Conservation (phyloP, 2,797 vertebrate species). For the Microctenopoma stevenorrisi region DNA sequence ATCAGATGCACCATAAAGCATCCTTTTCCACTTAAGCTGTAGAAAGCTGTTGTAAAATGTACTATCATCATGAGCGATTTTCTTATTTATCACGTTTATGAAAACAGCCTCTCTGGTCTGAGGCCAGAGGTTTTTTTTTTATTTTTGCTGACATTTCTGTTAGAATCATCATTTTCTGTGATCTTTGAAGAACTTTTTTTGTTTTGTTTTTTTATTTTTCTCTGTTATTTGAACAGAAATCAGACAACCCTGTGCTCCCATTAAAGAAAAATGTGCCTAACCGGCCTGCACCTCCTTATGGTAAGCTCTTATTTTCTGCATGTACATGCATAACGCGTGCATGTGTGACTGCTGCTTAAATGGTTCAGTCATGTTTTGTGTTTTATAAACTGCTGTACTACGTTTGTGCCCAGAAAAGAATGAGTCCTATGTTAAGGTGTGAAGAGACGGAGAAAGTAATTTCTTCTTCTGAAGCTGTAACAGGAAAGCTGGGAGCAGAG, state of each 20-base stretch:
- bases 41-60: slow-evolving; percentile 43
- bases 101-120: slow-evolving; percentile 28
- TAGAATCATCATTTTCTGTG: slow-evolving; percentile 38
- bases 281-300: slow-evolving; percentile 93
- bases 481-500: slow-evolving; percentile 62
- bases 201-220: slow-evolving; percentile 17
- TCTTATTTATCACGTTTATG: slow-evolving; percentile 44
- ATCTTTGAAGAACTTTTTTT: slow-evolving; percentile 19
- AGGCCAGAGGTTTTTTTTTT: slow-evolving; percentile 23
- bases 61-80: slow-evolving; percentile 43
- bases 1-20: slow-evolving; percentile 57
- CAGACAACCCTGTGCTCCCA: slow-evolving; percentile 88
- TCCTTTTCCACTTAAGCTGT: slow-evolving; percentile 50
- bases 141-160: slow-evolving; percentile 39
- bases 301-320: slow-evolving; percentile 79
- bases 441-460: slow-evolving; percentile 36
- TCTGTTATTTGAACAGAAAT: slow-evolving; percentile 82
- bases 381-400: slow-evolving; percentile 25
- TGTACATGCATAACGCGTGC: neutral
- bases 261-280: slow-evolving; percentile 92
- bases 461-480: slow-evolving; percentile 62
- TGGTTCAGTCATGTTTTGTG: slow-evolving; percentile 9
- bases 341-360: slow-evolving; percentile 13
- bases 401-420: slow-evolving; percentile 23
- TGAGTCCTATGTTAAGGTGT: slow-evolving; percentile 42